These are phyloP conservation scores for Aleiodes testaceus DNA, from an alignment of 2,888 invertebrate genomes.

Conservation along the genomic window DNA sequence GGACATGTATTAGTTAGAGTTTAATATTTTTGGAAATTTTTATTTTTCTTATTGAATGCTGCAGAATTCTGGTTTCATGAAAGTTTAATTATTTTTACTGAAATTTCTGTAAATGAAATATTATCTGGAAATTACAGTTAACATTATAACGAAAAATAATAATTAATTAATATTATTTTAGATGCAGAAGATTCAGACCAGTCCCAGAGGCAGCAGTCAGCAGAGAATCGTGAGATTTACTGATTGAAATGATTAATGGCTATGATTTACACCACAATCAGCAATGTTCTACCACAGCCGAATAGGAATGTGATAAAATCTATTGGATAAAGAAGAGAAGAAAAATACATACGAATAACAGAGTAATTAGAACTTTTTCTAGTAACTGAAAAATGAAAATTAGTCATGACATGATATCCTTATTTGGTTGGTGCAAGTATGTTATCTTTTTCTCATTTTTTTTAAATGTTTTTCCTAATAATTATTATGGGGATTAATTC, in stretches of 20 bases:
- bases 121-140: no score
- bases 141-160: background rate
- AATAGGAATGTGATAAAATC: slow-evolving; percentile 64
- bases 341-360: no score
- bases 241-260: slow-evolving; percentile 57
- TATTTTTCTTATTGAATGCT: no score
- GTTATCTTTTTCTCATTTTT: background rate
- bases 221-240: slow-evolving; percentile 70
- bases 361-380: slow-evolving; percentile 58
- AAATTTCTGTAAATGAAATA: no score
- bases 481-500: slow-evolving; percentile 3
- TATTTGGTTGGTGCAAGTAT: slow-evolving; percentile 33
- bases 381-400: slow-evolving; percentile 49
- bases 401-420: slow-evolving; percentile 27
- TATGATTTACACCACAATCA: slow-evolving; percentile 61
- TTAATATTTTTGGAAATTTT: no score
- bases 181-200: slow-evolving; percentile 71
- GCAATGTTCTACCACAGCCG: slow-evolving; percentile 64
- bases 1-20: no score
- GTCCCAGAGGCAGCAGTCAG: slow-evolving; percentile 68
- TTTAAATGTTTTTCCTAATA: slow-evolving; percentile 35
- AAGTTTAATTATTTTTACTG: no score
- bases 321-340: slow-evolving; percentile 56
- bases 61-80: no score
- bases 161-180: slow-evolving; percentile 52